Evolutionary conservation across 2,888 invertebrate genomes (phyloP), one percentile per base, ranked within the genome.

Genomic region (Archaeoteleia sp.): DNA sequence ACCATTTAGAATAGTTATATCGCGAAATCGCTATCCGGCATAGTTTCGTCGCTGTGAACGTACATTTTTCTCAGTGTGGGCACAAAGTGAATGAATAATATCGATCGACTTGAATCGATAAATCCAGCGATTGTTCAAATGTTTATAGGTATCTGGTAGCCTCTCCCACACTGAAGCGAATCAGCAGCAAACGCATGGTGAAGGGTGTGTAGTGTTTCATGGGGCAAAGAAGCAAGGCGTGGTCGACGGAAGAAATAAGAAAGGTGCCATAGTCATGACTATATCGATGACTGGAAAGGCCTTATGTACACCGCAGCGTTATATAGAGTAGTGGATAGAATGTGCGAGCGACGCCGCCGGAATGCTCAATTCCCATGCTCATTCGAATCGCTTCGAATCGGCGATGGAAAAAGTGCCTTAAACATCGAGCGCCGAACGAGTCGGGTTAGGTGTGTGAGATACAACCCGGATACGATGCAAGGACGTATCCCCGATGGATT

Each of bases 191-290:
- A 55, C 69, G 63, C 60, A 65, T 17, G 71, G 78, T 79, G 79
- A 79, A 79, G 78, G 79, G 79, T 77, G 77, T 54, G 71, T 70
- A 23, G 34, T 70, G 70, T 68, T 70, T 57, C 68, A 72, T 71
- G 76, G 77, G 70, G 76, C 78, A 72, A 74, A 69, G 62, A 54
- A 60, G 67, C 74, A 79, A 81, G 84, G 83, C 84, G 83, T 83
- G 82, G 83, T 79, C 67, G 73, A 68, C 74, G 76, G 73, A 77
- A 76, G 81, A 79, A 80, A 81, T 79, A 83, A 79, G 81, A 82
- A 82, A 84, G 83, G 81, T 78, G 76, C 73, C 77, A 69, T 54
- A 70, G 70, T 66, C 68, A 68, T 69, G 73, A 70, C 71, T 73
- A 66, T 70, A 70, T 51, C 67, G 68, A 72, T 57, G 73, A 74